phyloP scores from a whole-genome alignment of 2,797 vertebrate species.

The Yasuhikotakia modesta region DNA sequence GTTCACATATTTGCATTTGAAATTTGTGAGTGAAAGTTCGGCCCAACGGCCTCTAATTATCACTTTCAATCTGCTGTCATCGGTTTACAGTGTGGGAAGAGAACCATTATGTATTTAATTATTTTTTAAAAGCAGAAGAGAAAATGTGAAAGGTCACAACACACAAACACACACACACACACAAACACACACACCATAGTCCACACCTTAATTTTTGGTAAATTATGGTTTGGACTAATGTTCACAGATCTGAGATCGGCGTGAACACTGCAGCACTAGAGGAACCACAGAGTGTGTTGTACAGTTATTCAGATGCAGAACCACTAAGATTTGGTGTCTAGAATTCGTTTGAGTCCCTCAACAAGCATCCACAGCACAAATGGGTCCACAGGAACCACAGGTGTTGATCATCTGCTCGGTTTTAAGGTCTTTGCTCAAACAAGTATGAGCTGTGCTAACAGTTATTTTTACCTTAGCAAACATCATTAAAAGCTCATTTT shows the following conservation, averaged over 20 bases:
- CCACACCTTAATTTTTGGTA: no score
- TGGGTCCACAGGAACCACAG: background rate
- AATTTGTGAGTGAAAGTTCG: constrained; percentile 39
- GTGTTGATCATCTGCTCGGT: background rate
- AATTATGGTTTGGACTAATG: no score
- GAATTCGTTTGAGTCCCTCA: background rate
- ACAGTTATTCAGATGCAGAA: no score
- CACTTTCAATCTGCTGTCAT: constrained; percentile 50
- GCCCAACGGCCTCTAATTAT: constrained; percentile 57
- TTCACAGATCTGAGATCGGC: no score
- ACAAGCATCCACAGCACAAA: background rate
- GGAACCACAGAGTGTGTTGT: no score
- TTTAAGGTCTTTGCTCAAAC: constrained; percentile 1
- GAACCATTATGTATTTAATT: constrained; percentile 57
- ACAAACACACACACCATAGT: no score
- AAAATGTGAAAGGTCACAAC: constrained; percentile 49
- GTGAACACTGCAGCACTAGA: no score
- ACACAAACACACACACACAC: background rate
- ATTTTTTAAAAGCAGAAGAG: constrained; percentile 29
- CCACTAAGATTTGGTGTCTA: no score
- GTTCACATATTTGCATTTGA: constrained; percentile 55
- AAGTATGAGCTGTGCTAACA: constrained; percentile 5
- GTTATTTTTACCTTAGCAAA: constrained; percentile 19
- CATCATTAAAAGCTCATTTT: constrained; percentile 50
- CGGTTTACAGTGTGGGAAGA: constrained; percentile 60